phyloP scores from a whole-genome alignment of 2,888 invertebrate species.

The Pseudococcus jackbeardsleyi region DNA sequence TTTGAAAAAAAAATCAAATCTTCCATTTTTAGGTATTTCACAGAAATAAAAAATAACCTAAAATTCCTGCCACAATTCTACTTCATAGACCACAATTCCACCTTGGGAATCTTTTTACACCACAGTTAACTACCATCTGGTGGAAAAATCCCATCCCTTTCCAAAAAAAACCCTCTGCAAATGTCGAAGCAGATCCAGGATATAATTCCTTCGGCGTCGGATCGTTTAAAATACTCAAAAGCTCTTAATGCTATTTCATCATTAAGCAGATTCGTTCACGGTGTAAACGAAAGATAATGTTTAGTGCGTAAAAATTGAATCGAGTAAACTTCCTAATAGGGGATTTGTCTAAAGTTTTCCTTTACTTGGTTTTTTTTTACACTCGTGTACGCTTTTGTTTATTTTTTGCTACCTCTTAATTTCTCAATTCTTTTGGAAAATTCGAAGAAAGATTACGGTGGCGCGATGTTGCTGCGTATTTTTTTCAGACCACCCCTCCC shows the following conservation, averaged over 20 bases:
- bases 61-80: not conserved
- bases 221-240: slow-evolving; percentile 52
- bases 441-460: slow-evolving; percentile 29
- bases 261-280: slow-evolving; percentile 53
- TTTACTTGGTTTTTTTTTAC: slow-evolving; percentile 27
- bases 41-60: not conserved
- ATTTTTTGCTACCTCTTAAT: slow-evolving; percentile 46
- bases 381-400: slow-evolving; percentile 19
- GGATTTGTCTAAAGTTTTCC: slow-evolving; percentile 36
- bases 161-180: not conserved
- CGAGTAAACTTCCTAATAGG: slow-evolving; percentile 38
- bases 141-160: not conserved
- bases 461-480: not conserved
- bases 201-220: not conserved
- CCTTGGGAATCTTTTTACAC: not conserved
- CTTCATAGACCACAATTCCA: not conserved
- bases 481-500: not conserved
- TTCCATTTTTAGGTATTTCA: not conserved
- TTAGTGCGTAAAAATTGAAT: slow-evolving; percentile 55
- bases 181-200: slow-evolving; percentile 29
- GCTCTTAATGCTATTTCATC: slow-evolving; percentile 52
- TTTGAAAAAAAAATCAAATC: not conserved
- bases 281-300: slow-evolving; percentile 57
- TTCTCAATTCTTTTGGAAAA: slow-evolving; percentile 40
- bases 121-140: not conserved